Base-by-base conservation (phyloP, 2,888 invertebrate species). In the Ferrisia virgata region DNA sequence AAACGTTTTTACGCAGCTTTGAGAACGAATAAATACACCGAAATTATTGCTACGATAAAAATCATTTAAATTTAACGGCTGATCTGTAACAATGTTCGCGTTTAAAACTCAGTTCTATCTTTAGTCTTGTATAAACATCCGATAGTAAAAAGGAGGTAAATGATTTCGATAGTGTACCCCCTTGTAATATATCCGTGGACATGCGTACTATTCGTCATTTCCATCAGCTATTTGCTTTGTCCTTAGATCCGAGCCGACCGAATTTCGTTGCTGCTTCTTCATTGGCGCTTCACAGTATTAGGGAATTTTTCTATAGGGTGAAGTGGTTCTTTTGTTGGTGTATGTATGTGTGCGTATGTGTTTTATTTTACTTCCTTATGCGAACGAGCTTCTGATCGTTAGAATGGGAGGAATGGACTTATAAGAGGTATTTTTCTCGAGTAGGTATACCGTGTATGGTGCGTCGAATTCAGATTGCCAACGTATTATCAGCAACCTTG, bases 51-150 rank as follows among this genome's bases (percentile, higher is more conserved):
- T 31, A 79, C 81, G 36, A 81, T 81, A 81, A 81, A 81, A 81
- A 58, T 81, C 53, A 81, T 81, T 81, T 81, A 81, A 81, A 81
- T 81, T 81, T 81, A 81, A 81, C 81, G 53, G 81, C 81, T 58
- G 53, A 81, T 81, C 53, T 53, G 81, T 53, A 81, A 81, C 81
- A 81, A 81, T 81, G 81, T 81, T 81, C 53, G 33, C 81, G 36
- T 81, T 81, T 39, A 64, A 58, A 81, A 36, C 81, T 53, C 47
- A 36, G 31, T 36, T 81, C 81, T 81, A 81, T 81, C 81, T 81
- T 81, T 81, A 81, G 53, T 58, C 36, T 81, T 53, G 53, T 64
- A 81, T 81, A 81, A 81, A 81, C 81, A 81, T 53, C 81, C 47
- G 53, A 81, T 39, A 25, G 81, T 36, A 64, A 72, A 72, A 72